A percentile compares a stretch with the other conserved stretches of the same genome.
Conservation (phyloP, 2,113 vertebrate species). For the Ceyx melanurus region DNA sequence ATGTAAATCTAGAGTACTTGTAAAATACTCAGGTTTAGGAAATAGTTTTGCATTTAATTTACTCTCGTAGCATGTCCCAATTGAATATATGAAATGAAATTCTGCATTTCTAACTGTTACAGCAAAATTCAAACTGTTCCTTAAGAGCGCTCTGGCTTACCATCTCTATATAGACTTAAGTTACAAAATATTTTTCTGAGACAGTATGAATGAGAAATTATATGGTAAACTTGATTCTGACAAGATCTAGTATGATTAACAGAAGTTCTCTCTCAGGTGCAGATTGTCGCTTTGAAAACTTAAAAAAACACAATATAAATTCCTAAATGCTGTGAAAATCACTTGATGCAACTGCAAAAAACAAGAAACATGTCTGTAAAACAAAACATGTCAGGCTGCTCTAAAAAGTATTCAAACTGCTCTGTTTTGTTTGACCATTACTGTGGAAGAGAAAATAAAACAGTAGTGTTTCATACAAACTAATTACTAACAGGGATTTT, state of each 20-base stretch:
- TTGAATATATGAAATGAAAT: neutral
- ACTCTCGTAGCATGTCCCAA: neutral
- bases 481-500: neutral
- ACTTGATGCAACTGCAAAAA: neutral
- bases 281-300: neutral
- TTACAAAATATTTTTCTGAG: neutral
- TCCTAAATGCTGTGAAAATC: neutral
- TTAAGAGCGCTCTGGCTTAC: neutral
- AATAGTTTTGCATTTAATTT: neutral
- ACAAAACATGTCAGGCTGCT: neutral
- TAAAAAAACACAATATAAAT: neutral
- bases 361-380: neutral
- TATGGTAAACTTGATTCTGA: neutral
- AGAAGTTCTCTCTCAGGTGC: neutral
- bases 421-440: neutral
- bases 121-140: neutral
- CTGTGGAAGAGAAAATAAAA: neutral
- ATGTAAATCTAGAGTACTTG: neutral
- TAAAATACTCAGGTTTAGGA: neutral
- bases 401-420: neutral
- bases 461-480: neutral
- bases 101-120: slow-evolving; percentile 71
- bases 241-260: neutral
- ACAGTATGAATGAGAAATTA: neutral
- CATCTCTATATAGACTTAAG: neutral